phyloP scores from a whole-genome alignment of 2,888 invertebrate genomes.

The Ophion ellenae region DNA sequence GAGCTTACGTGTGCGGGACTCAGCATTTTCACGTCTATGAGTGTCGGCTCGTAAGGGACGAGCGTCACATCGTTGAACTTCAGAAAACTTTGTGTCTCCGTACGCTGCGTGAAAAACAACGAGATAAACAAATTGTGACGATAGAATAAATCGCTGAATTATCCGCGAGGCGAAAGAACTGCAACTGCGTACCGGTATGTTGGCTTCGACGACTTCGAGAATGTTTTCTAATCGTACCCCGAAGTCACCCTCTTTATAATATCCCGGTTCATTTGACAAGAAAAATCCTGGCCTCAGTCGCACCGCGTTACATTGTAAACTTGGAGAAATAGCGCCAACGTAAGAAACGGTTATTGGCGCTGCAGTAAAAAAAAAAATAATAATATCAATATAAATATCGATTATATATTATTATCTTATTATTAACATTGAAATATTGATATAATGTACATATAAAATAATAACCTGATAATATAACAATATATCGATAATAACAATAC shows the following conservation, averaged over 20 bases:
- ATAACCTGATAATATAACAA: too few species aligned
- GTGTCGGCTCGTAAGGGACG: constrained; percentile 94
- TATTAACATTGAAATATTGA: too few species aligned
- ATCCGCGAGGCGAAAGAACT: not conserved
- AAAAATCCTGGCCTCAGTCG: constrained; percentile 90
- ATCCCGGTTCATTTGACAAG: constrained; percentile 94
- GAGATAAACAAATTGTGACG: not conserved
- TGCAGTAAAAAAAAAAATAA: constrained; percentile 77
- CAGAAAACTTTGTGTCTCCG: constrained; percentile 86
- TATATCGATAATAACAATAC: not conserved
- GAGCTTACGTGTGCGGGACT: constrained; percentile 91
- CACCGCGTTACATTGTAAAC: constrained; percentile 81
- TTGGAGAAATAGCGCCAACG: constrained; percentile 52
- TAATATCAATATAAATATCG: not conserved
- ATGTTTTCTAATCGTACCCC: constrained; percentile 95
- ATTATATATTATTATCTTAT: not conserved
- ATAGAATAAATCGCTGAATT: not conserved
- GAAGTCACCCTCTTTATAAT: constrained; percentile 92
- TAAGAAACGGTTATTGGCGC: constrained; percentile 92
- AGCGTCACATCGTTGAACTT: constrained; percentile 93
- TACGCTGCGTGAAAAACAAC: constrained; percentile 66
- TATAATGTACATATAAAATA: too few species aligned
- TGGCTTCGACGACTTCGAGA: constrained; percentile 87
- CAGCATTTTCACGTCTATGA: constrained; percentile 91
- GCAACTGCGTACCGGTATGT: constrained; percentile 77